Evolutionary conservation across 2,888 invertebrate species (phyloP), one percentile per base, ranked within the genome.

Genomic region (Trachelus iudaicus): DNA sequence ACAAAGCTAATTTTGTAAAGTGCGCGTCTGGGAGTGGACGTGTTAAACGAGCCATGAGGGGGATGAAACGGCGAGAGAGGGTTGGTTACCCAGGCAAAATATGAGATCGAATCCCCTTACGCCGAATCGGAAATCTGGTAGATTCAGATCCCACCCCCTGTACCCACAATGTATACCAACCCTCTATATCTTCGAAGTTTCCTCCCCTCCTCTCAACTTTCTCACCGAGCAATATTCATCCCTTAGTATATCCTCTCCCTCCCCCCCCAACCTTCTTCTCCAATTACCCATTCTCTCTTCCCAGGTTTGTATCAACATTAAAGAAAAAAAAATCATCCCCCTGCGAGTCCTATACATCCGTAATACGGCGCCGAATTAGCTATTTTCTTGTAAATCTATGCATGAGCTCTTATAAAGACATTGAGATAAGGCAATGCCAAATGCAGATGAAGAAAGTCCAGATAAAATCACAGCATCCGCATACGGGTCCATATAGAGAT

Each of bases 1-100:
- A 89, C 88, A 83, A 86, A 87, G 87, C 85, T 87, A 86, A 86
- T 89, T 87, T 88, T 82, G 82, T 79, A 82, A 86, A 89, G 87
- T 85, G 85, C 83, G 82, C 87, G 84, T 84, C 81, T 85, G 87
- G 87, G 86, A 86, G 80, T 77, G 79, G 76, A 83, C 81, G 85
- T 84, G 84, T 82, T 84, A 85, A 86, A 83, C 83, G 84, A 80
- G 77, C 75, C 81, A 79, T 81, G 79, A 75, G 77, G 75, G 79
- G 77, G 80, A 83, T 77, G 71, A 71, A 71, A 71, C 56, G 56
- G 23, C 15, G 23, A 56, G 56, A 34, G 71, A 71, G 71, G 71
- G 71, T 71, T 34, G 71, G 71, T 34, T 56, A 56, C 56, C 81
- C 80, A 73, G n/a, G 76, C 77, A 75, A 82, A 80, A 79, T 79